Conservation (phyloP, 2,797 vertebrate species). For the Dicrostonyx torquatus region DNA sequence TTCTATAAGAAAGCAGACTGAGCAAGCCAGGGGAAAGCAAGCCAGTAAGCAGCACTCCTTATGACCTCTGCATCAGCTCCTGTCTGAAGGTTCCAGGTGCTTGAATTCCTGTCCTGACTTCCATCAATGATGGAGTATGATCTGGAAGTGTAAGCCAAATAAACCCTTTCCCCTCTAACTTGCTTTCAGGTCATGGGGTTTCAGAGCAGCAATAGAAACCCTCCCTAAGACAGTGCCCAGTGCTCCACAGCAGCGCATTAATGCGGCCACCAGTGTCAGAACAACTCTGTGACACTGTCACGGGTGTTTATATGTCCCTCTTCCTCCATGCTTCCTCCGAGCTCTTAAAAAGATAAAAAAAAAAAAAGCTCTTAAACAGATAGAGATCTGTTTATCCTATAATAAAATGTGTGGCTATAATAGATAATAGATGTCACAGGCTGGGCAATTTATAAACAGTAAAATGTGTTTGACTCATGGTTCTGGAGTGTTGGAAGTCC, state of each 20-base stretch:
- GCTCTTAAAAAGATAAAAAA: conserved; percentile 16
- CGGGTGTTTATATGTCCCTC: not conserved
- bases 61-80: not conserved
- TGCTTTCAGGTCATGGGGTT: not conserved
- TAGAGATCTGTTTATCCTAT: not conserved
- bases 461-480: not conserved
- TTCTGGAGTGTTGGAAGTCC: not conserved
- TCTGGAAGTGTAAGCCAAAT: not conserved
- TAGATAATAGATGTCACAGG: not conserved
- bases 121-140: not conserved
- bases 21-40: not conserved
- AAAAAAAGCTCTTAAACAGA: conserved; percentile 8
- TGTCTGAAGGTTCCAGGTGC: not conserved
- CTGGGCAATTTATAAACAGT: not conserved
- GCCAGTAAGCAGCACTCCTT: not conserved
- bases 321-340: not conserved
- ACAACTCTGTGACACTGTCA: not conserved
- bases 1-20: not conserved
- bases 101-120: not conserved
- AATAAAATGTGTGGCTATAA: not conserved
- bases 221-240: not conserved
- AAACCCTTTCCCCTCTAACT: not conserved
- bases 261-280: not conserved
- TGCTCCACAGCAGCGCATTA: not conserved
- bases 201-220: not conserved